Evolutionary conservation across 2,113 vertebrate genomes (phyloP).

Genomic region (Prunella himalayana): DNA sequence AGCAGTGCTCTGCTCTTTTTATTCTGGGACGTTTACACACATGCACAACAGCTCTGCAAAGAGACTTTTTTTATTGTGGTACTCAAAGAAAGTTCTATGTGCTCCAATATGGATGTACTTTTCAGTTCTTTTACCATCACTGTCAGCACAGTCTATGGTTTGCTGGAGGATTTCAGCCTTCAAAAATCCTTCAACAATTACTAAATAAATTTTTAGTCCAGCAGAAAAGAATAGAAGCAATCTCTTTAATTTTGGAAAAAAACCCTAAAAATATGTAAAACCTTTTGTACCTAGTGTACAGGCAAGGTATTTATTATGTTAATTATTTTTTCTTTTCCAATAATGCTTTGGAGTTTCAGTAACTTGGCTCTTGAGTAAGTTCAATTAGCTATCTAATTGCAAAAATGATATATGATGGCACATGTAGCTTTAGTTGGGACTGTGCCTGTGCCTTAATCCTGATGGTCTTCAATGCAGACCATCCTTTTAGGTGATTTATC

Average conservation of each 20-base stretch:
- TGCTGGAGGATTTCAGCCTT: not conserved
- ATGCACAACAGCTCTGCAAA: not conserved
- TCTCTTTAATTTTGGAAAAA: not conserved
- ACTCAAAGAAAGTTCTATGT: not conserved
- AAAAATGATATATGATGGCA: constrained; percentile 7
- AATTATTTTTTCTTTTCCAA: not conserved
- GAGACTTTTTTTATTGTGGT: not conserved
- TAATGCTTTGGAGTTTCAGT: not conserved
- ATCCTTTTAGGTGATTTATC: not conserved
- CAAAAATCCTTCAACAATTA: not conserved
- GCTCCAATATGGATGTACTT: not conserved
- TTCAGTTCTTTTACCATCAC: not conserved
- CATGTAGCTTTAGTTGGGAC: not conserved
- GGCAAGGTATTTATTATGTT: not conserved
- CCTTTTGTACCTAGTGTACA: not conserved
- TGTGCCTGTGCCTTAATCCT: not conserved
- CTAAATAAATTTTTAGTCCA: not conserved
- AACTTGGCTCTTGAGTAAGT: constrained; percentile 17
- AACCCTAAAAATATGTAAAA: not conserved
- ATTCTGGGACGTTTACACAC: not conserved
- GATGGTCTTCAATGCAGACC: not conserved
- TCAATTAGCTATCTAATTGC: constrained; percentile 40
- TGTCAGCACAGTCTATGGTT: not conserved
- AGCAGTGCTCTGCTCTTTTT: not conserved
- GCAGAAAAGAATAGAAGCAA: not conserved